A percentile compares a stretch with the other conserved stretches of the same genome.
Conservation (phyloP, 2,888 invertebrate genomes). For the Luperina testacea region DNA sequence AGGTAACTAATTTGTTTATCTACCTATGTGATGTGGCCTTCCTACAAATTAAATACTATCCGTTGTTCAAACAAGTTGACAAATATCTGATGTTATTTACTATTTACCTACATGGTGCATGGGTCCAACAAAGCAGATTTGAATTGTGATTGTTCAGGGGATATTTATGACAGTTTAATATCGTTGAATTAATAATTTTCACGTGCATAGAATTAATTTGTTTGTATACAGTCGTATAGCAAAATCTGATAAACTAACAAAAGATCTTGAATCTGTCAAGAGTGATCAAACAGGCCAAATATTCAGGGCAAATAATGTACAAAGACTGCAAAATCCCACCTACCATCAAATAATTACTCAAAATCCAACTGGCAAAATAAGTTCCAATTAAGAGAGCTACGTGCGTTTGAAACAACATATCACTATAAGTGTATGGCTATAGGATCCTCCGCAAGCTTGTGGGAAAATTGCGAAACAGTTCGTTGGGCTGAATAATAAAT, state of each 20-base stretch:
- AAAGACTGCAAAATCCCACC: neutral
- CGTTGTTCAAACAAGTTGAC: slow-evolving; percentile 6
- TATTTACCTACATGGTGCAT: neutral
- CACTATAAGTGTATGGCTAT: slow-evolving; percentile 69
- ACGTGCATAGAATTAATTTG: slow-evolving; percentile 13
- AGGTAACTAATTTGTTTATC: slow-evolving; percentile 1
- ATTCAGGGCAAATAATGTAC: neutral
- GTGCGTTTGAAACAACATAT: slow-evolving; percentile 70
- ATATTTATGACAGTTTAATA: slow-evolving; percentile 25
- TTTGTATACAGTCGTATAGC: neutral
- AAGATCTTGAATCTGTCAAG: neutral
- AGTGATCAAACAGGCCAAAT: neutral
- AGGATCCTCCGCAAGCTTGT: slow-evolving; percentile 77
- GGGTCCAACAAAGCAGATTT: slow-evolving; percentile 11
- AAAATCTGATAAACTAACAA: slow-evolving; percentile 1
- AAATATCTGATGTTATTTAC: slow-evolving; percentile 4
- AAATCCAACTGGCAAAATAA: slow-evolving; percentile 50
- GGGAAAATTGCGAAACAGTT: slow-evolving; percentile 89
- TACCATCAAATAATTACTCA: slow-evolving; percentile 24
- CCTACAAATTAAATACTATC: slow-evolving; percentile 5
- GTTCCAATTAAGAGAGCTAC: slow-evolving; percentile 67
- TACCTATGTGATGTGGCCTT: neutral
- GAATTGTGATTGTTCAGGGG: slow-evolving; percentile 5
- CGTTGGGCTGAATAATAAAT: slow-evolving; percentile 89
- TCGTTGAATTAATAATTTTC: slow-evolving; percentile 31